Evolutionary conservation across 1,140 invertebrate species (phyloP), one percentile per base, ranked within the genome.

Genomic region (Neodiprion pinetum): DNA sequence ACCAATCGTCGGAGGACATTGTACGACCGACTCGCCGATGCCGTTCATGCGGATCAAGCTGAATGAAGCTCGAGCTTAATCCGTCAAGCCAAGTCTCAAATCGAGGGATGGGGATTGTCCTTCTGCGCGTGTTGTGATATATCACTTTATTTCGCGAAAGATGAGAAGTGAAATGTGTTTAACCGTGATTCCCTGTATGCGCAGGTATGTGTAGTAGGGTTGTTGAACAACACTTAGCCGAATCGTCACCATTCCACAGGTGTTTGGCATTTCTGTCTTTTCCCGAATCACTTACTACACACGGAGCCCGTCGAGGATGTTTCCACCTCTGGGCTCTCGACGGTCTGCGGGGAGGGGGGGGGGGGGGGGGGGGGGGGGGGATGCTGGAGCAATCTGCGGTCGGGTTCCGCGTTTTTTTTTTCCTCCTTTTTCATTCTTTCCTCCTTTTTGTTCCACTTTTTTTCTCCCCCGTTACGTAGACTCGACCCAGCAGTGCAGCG

Each of bases 201-300:
- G 85, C 83, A 85, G 84, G 80, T 84, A 84, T 87, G 84, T 86
- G 87, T 86, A 40, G 5, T 40, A 40, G 28, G 28, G 28, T 1
- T 40, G 28, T 40, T 40, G 28, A 40, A 14, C n/a, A 61, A 12
- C 84, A 87, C 86, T 87, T 87, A 85, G 85, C 80, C 83, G 82
- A 70, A 72, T 72, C 81, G 84, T 85, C 83, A 85, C 86, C 86
- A 88, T 86, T 88, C 87, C 86, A 88, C 87, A 88, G 87, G 87
- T 88, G 87, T 88, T 87, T 88, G 87, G 85, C 85, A 87, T 86
- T 88, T 87, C 86, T 85, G 86, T 88, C 80, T 80, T 80, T 78
- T 80, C 50, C 11, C 68, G 68, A 47, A 69, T 69, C 68, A 28
- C 68, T 69, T 69, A 69, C 68, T 14, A 21, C 61, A 21, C 61